Conservation (phyloP, 64 coral and sea anemone genomes). For the Orbicella faveolata region DNA sequence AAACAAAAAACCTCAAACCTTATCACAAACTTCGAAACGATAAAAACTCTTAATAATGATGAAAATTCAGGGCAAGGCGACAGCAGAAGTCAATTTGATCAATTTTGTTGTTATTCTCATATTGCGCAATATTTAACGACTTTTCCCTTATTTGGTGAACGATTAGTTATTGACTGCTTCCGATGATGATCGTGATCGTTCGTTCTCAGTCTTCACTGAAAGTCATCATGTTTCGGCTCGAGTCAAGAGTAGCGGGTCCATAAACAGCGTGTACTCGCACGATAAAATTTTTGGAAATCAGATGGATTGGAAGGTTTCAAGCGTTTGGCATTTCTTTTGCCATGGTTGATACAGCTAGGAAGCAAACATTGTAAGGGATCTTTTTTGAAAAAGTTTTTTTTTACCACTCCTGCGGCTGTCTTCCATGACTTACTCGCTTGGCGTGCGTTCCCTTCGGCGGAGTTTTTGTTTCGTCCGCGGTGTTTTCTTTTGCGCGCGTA, state of each 20-base stretch:
- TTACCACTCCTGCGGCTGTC: not conserved
- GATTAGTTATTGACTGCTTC: constrained; percentile 3
- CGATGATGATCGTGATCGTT: constrained; percentile 24
- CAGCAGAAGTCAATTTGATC: too few species aligned
- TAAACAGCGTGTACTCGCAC: constrained; percentile 27
- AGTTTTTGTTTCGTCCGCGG: not conserved
- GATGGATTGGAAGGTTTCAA: constrained; percentile 41
- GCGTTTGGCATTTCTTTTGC: constrained; percentile 34
- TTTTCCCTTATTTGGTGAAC: constrained; percentile 21
- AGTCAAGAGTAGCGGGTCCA: not conserved
- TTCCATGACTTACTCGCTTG: not conserved
- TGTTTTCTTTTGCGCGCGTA: constrained; percentile 16
- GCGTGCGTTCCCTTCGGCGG: not conserved
- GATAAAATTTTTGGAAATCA: constrained; percentile 8
- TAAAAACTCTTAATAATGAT: too few species aligned
- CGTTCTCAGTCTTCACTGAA: not conserved
- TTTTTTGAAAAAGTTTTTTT: not conserved
- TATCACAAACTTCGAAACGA: too few species aligned
- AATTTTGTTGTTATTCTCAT: not conserved
- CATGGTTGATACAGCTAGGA: constrained; percentile 31
- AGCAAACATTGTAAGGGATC: not conserved
- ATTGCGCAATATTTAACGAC: not conserved
- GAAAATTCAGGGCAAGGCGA: too few species aligned
- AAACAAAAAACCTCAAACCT: too few species aligned
- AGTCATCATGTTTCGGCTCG: not conserved